A percentile compares a stretch with the other conserved stretches of the same genome.
Conservation (phyloP, 2,113 vertebrate genomes). For the Corvus hawaiiensis region DNA sequence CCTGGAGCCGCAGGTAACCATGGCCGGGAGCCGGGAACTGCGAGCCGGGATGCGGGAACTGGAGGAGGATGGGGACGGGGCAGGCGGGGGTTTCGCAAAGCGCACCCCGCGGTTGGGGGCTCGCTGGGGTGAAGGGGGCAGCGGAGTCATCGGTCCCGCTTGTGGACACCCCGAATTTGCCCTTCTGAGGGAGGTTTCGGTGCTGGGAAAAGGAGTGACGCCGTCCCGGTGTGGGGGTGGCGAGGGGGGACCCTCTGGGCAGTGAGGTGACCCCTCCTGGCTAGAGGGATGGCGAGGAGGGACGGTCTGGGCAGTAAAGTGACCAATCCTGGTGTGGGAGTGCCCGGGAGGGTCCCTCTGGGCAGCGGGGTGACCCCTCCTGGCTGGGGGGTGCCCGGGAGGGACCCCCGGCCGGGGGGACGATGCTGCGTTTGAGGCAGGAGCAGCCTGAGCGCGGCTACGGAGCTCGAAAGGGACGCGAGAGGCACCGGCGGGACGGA, state of each 20-base stretch:
- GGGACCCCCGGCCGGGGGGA: neutral
- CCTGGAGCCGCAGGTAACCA: neutral
- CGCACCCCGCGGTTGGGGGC: neutral
- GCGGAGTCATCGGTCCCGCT: neutral
- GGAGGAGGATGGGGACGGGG: neutral
- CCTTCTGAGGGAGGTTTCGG: neutral
- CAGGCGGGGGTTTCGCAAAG: neutral
- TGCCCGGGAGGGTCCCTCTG: neutral
- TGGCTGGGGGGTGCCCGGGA: neutral
- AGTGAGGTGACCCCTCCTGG: neutral
- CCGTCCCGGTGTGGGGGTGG: neutral
- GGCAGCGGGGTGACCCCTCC: neutral
- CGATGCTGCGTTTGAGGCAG: neutral
- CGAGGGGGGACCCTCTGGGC: neutral
- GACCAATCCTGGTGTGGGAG: neutral
- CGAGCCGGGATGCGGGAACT: neutral
- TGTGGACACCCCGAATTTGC: neutral
- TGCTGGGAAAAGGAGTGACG: neutral
- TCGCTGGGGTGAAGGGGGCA: neutral
- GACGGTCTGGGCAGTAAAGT: neutral
- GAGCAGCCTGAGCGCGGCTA: neutral
- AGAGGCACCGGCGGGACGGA: neutral
- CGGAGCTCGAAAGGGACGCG: neutral
- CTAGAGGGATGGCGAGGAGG: accelerated
- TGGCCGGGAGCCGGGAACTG: neutral